These are phyloP conservation scores for Cryptotermes secundus DNA, from an alignment of 1,140 invertebrate species.

Conservation along the genomic window DNA sequence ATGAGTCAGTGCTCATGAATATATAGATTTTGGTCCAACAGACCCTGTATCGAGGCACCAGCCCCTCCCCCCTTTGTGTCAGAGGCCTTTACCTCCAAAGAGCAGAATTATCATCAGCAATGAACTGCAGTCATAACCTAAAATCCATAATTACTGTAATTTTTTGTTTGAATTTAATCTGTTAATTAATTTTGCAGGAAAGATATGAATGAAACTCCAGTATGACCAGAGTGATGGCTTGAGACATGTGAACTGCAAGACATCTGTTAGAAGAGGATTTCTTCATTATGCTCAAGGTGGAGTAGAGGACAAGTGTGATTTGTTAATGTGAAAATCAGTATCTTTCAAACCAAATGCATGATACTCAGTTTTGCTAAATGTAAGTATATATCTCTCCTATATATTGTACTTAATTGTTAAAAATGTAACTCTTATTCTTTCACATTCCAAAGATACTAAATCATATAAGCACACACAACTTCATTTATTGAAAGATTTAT, in stretches of 20 bases:
- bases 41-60: no score
- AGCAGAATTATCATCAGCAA: no score
- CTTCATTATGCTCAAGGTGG: neutral
- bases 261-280: neutral
- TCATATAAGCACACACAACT: neutral
- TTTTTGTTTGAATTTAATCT: no score
- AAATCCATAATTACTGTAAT: no score
- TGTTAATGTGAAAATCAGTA: neutral
- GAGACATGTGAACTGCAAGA: neutral
- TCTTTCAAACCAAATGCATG: neutral
- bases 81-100: no score
- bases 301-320: neutral
- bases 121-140: no score
- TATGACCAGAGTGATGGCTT: conserved; percentile 32
- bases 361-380: neutral
- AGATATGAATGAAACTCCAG: conserved; percentile 43
- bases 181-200: conserved; percentile 37
- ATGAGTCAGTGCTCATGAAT: no score
- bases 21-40: no score
- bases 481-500: neutral
- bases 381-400: neutral
- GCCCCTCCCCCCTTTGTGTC: no score
- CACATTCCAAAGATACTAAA: neutral
- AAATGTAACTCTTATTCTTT: neutral
- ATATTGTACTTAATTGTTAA: neutral